These are phyloP conservation scores for Aspidoscelis tigris DNA, from an alignment of 2,113 vertebrate genomes.

Conservation along the genomic window DNA sequence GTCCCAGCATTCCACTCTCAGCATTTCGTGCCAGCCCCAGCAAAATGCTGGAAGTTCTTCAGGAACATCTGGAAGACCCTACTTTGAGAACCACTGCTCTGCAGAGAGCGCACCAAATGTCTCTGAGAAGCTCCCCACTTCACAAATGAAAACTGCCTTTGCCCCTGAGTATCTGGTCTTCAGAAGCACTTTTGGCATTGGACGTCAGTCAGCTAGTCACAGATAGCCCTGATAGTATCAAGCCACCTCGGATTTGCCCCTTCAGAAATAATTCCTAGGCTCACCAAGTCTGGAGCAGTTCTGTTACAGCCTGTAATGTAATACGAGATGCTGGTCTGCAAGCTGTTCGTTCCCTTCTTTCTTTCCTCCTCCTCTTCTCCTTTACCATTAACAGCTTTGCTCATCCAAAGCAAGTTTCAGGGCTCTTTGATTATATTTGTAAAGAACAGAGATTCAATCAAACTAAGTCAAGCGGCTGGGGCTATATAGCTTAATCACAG, in stretches of 20 bases:
- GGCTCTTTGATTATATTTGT: constrained; percentile 13
- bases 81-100: too few relatives aligned
- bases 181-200: too few relatives aligned
- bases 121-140: background rate
- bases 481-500: constrained; percentile 37
- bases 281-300: background rate
- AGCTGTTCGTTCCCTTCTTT: background rate
- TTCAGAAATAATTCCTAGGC: too few relatives aligned
- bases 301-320: background rate
- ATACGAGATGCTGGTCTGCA: background rate
- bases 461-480: constrained; percentile 32
- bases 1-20: too few relatives aligned
- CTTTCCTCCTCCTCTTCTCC: background rate
- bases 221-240: background rate
- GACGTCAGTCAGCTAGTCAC: too few relatives aligned
- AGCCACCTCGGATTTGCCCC: background rate
- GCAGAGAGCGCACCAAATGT: too few relatives aligned
- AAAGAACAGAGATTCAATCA: constrained; percentile 12
- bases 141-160: background rate
- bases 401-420: constrained; percentile 3
- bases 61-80: too few relatives aligned
- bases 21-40: too few relatives aligned
- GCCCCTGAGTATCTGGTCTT: background rate
- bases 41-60: too few relatives aligned
- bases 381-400: background rate